Evolutionary conservation across 2,797 vertebrate genomes (phyloP).

Genomic region (Aselliscus stoliczkanus): DNA sequence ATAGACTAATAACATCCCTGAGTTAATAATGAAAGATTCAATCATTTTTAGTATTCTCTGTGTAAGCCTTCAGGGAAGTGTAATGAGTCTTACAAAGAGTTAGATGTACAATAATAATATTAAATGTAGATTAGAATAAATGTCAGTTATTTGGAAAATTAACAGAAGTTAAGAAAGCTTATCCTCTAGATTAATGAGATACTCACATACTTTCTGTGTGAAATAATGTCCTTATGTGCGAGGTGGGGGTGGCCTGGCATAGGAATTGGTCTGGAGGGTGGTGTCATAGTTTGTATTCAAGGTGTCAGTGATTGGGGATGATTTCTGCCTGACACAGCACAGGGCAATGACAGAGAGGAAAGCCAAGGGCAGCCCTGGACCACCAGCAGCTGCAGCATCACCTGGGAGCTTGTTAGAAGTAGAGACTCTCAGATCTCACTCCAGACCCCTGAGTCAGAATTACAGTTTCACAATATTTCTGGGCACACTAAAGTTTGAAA

Average conservation of each 20-base stretch:
- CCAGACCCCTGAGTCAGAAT: neutral
- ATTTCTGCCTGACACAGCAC: neutral
- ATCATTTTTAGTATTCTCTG: neutral
- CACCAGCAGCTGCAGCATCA: neutral
- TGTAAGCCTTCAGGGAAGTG: neutral
- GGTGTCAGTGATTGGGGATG: neutral
- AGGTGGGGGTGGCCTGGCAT: neutral
- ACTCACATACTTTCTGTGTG: neutral
- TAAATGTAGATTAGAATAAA: neutral
- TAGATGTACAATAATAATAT: neutral
- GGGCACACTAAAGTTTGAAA: neutral
- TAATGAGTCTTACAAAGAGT: neutral
- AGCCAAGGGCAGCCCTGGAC: neutral
- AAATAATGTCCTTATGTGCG: neutral
- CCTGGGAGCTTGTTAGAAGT: neutral
- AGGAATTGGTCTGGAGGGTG: neutral
- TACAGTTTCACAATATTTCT: neutral
- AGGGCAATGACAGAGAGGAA: neutral
- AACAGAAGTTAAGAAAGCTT: neutral
- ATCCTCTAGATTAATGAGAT: neutral
- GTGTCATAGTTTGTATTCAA: neutral
- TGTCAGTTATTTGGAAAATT: constrained; percentile 14
- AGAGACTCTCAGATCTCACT: neutral
- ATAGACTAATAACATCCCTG: neutral
- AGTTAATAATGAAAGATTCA: constrained; percentile 14